phyloP scores from a whole-genome alignment of 2,888 invertebrate genomes.

The Scrobipalpa atriplicella region DNA sequence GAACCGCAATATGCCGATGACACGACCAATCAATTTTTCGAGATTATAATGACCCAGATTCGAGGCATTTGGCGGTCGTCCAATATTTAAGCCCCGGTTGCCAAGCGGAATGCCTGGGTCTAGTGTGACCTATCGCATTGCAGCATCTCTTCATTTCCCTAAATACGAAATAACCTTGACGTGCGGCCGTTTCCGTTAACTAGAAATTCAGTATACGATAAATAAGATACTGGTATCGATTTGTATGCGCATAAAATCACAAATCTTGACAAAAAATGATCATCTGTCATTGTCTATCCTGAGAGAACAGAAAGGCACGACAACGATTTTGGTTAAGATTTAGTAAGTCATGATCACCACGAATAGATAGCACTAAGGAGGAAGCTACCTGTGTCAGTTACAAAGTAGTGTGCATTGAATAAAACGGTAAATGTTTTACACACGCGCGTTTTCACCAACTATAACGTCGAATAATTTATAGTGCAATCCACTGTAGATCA shows the following conservation, averaged over 20 bases:
- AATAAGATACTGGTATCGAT: neutral
- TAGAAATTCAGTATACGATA: neutral
- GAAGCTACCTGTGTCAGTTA: neutral
- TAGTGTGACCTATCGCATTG: conserved; percentile 23
- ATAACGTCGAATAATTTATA: no score
- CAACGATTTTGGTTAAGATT: no score
- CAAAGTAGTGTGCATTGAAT: neutral
- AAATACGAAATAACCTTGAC: conserved; percentile 25
- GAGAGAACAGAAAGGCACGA: no score
- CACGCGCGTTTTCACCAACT: no score
- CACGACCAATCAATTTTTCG: conserved; percentile 73
- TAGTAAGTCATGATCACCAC: no score
- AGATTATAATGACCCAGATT: conserved; percentile 67
- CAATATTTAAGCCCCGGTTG: conserved; percentile 63
- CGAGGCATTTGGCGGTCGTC: conserved; percentile 65
- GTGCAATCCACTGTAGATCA: no score
- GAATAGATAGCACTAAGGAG: no score
- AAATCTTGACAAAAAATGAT: no score
- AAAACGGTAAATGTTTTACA: no score
- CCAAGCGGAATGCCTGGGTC: conserved; percentile 43
- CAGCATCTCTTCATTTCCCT: conserved; percentile 16
- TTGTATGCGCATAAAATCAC: no score
- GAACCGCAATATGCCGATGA: conserved; percentile 43
- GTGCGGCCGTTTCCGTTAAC: neutral
- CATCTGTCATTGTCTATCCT: no score